These are phyloP conservation scores for Oncorhynchus nerka DNA, from an alignment of 2,113 vertebrate species.

Conservation along the genomic window DNA sequence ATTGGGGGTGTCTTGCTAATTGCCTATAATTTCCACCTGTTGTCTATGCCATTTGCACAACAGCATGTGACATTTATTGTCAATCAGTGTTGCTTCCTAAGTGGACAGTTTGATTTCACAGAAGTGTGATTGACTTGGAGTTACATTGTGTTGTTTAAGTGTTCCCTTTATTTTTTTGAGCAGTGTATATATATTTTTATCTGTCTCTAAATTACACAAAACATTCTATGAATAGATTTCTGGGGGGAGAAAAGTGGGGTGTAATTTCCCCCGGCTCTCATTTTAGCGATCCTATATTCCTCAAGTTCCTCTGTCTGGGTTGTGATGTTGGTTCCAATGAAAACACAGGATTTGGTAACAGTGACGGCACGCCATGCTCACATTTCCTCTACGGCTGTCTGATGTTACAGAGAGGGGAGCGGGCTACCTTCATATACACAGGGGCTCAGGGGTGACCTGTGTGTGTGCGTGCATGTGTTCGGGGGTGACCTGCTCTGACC, in stretches of 20 bases:
- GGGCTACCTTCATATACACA: slow-evolving; percentile 20
- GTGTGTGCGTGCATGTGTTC: too few relatives aligned
- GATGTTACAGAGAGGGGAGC: slow-evolving; percentile 70
- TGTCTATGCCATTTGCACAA: too few relatives aligned
- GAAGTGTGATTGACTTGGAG: too few relatives aligned
- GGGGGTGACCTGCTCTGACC: neutral
- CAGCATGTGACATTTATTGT: too few relatives aligned
- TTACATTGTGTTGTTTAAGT: too few relatives aligned
- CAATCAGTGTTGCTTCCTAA: too few relatives aligned
- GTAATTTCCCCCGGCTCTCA: slow-evolving; percentile 73
- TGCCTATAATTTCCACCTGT: too few relatives aligned
- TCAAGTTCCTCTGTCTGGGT: slow-evolving; percentile 64
- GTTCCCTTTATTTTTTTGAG: too few relatives aligned
- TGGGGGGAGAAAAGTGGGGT: slow-evolving; percentile 53
- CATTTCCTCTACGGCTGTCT: slow-evolving; percentile 78
- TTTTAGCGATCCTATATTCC: slow-evolving; percentile 71
- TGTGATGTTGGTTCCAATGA: slow-evolving; percentile 79
- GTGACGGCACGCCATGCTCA: slow-evolving; percentile 71
- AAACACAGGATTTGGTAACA: slow-evolving; percentile 70
- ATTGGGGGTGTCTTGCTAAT: too few relatives aligned
- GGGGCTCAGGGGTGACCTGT: slow-evolving; percentile 70
- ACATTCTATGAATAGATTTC: slow-evolving; percentile 73
- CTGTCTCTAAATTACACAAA: slow-evolving; percentile 34
- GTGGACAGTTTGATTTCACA: too few relatives aligned
- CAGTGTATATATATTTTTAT: too few relatives aligned